Base-by-base conservation (phyloP, 1,140 invertebrate genomes). In the Theocolax elegans region DNA sequence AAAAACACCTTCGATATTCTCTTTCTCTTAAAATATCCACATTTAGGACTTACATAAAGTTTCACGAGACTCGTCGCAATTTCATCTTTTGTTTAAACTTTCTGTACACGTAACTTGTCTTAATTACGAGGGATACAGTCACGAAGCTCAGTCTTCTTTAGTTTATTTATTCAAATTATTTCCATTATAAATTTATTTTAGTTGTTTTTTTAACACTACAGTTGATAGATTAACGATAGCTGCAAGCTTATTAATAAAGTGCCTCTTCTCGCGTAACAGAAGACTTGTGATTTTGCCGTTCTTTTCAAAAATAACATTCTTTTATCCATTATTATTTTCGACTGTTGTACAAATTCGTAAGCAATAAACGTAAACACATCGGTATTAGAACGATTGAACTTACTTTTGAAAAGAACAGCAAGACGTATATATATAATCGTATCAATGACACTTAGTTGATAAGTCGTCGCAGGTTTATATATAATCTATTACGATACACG, bases 111-210 rank as follows among this genome's bases (percentile, higher is more conserved):
- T 40, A 6, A 6, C 31, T 46, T 48, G 9, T 48, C 23, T 35
- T 63, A 53, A 53, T 42, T 25, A 13, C 53, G 40, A 64, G 60
- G n/a, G 42, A 23, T 64, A 64, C 60, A 70, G 68, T 48, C 9
- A 29, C 49, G 60, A 70, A 64, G 17, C 60, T 40, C 51, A 56
- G 40, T 62, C 6, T 62, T 59, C 21, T 27, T 53, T 54, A 56
- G 8, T 35, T 38, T 23, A 10, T 27, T 27, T 59, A 4, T 21
- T 56, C 35, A 2, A 56, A 35, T n/a, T 6, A 8, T 10, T 31
- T 13, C n/a, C 3, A 44, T 9, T 9, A 15, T 3, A 9, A 15
- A 44, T n/a, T 9, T n/a, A 44, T 44, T 44, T n/a, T 15, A 44
- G n/a, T 9, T 15, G 15, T 15, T 44, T 9, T n/a, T n/a, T n/a